These are phyloP conservation scores for Montipora capitata DNA, from an alignment of 92 coral and sea anemone genomes.

Conservation along the genomic window DNA sequence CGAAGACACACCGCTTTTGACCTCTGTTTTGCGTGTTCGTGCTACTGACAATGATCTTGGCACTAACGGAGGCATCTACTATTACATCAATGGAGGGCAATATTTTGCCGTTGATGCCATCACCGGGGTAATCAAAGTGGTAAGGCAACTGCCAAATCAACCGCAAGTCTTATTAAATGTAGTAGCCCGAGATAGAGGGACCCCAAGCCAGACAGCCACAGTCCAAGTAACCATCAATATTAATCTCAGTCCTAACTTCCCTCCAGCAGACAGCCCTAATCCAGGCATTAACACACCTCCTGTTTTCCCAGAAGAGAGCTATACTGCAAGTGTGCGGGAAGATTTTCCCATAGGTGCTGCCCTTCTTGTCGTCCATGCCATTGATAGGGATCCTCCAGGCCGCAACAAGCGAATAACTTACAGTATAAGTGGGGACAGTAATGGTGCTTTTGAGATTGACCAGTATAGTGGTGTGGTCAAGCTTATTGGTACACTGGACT, in stretches of 20 bases:
- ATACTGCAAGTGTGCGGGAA: constrained; percentile 80
- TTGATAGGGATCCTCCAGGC: constrained; percentile 71
- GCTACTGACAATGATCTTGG: constrained; percentile 86
- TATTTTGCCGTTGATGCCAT: constrained; percentile 85
- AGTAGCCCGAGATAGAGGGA: constrained; percentile 82
- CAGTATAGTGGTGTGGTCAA: constrained; percentile 78
- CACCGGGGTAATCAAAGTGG: constrained; percentile 82
- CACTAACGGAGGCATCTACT: constrained; percentile 83
- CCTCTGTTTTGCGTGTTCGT: constrained; percentile 73
- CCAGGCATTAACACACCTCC: constrained; percentile 73
- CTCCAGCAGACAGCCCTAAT: constrained; percentile 57
- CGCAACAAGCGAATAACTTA: constrained; percentile 71
- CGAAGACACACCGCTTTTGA: constrained; percentile 70
- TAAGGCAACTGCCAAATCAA: constrained; percentile 60
- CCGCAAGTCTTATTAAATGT: constrained; percentile 42
- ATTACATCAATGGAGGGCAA: constrained; percentile 44
- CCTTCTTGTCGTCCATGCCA: constrained; percentile 75
- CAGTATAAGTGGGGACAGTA: constrained; percentile 57
- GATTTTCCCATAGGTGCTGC: constrained; percentile 83
- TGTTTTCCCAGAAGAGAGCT: constrained; percentile 77
- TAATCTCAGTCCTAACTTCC: constrained; percentile 45
- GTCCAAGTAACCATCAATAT: constrained; percentile 55
- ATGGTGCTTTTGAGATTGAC: constrained; percentile 60
- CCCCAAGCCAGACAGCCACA: constrained; percentile 31
- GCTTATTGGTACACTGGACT: constrained; percentile 45